These are phyloP conservation scores for Pollicipes pollicipes DNA, from an alignment of 1,140 invertebrate genomes.

Conservation along the genomic window DNA sequence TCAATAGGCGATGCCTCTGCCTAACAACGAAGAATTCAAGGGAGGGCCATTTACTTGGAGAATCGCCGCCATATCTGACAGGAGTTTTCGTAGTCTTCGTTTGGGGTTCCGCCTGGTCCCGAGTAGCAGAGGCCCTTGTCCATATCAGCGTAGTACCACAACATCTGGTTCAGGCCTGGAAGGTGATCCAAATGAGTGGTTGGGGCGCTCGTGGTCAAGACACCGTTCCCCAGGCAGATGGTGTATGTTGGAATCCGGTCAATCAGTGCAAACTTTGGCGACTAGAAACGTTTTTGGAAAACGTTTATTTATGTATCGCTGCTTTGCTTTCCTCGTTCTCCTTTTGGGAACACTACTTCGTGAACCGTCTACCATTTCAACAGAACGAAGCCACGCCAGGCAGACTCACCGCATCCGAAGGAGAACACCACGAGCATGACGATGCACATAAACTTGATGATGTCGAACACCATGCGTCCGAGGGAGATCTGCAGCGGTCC, in stretches of 20 bases:
- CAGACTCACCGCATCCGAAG: constrained; percentile 56
- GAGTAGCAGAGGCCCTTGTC: constrained; percentile 68
- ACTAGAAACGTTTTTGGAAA: too few relatives aligned
- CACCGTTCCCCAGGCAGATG: too few relatives aligned
- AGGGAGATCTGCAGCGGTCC: constrained; percentile 76
- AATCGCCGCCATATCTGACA: constrained; percentile 70
- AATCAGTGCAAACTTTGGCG: too few relatives aligned
- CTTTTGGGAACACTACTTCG: too few relatives aligned
- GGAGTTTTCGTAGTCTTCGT: constrained; percentile 60
- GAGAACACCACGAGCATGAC: constrained; percentile 75
- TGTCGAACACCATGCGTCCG: constrained; percentile 80
- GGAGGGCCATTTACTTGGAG: constrained; percentile 45
- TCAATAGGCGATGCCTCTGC: constrained; percentile 6
- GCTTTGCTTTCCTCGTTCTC: too few relatives aligned
- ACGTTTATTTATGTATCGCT: too few relatives aligned
- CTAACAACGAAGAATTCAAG: too few relatives aligned
- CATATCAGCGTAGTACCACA: constrained; percentile 89
- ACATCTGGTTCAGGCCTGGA: constrained; percentile 66
- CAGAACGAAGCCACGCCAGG: too few relatives aligned
- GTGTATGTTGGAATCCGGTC: too few relatives aligned
- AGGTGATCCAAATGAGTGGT: too few relatives aligned
- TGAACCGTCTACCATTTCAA: too few relatives aligned
- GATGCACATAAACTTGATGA: constrained; percentile 85
- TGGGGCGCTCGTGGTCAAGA: too few relatives aligned
- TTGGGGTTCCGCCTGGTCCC: constrained; percentile 41